These are phyloP conservation scores for Pseudonaja textilis DNA, from an alignment of 2,113 vertebrate genomes.

Conservation along the genomic window DNA sequence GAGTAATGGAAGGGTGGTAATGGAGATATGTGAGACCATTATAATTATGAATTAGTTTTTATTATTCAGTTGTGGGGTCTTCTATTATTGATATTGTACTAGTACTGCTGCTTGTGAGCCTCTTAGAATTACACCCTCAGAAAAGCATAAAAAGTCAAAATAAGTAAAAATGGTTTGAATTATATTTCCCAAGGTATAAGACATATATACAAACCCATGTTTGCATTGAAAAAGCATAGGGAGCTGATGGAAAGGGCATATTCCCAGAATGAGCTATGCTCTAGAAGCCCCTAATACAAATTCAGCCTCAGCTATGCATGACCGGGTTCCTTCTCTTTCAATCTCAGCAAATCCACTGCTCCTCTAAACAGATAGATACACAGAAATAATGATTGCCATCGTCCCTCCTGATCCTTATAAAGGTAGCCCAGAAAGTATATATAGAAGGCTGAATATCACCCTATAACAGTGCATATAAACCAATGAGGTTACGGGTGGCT, in stretches of 20 bases:
- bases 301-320: background rate
- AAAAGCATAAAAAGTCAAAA: background rate
- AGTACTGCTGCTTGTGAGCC: background rate
- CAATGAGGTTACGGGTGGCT: background rate
- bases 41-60: background rate
- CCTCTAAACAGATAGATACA: background rate
- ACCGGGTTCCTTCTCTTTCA: background rate
- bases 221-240: background rate
- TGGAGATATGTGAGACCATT: background rate
- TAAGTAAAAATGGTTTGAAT: background rate
- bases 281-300: background rate
- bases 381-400: background rate
- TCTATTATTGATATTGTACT: background rate
- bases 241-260: background rate
- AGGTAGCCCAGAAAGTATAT: background rate
- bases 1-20: background rate
- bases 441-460: background rate
- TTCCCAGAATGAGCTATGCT: background rate
- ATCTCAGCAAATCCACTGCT: background rate
- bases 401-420: background rate
- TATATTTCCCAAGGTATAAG: background rate
- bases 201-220: background rate
- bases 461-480: background rate
- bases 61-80: background rate
- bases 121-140: background rate